Percentiles rank a stretch among this genome's conserved stretches.
Conservation (phyloP, 2,797 vertebrate genomes). For the Fratercula arctica region DNA sequence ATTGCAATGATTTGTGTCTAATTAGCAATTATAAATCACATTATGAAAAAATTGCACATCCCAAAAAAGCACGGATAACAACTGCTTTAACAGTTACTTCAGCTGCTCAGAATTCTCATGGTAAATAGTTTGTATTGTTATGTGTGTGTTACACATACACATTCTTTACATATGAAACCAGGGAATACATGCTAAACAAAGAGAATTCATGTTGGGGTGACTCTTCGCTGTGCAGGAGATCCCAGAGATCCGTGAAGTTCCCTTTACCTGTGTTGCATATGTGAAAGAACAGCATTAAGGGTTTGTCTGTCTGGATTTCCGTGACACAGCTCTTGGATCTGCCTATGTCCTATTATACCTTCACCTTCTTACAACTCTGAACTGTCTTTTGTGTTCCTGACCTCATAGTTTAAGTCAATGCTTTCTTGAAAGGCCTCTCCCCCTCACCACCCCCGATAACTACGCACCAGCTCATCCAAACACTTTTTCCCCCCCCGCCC, state of each 20-base stretch:
- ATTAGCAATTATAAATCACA: not conserved
- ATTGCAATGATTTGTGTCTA: not conserved
- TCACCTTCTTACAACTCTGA: not conserved
- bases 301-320: not conserved
- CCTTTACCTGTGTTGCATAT: not conserved
- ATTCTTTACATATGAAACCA: not conserved
- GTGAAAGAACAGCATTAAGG: not conserved
- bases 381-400: not conserved
- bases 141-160: not conserved
- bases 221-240: not conserved
- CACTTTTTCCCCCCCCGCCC: not conserved
- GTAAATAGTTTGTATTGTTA: not conserved
- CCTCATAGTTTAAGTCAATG: not conserved
- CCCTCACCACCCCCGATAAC: fast-evolving
- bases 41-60: not conserved
- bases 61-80: not conserved
- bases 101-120: not conserved
- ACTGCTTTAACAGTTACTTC: not conserved
- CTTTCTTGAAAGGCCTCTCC: not conserved
- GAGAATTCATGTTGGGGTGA: not conserved
- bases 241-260: not conserved
- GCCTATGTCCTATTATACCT: not conserved
- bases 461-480: not conserved
- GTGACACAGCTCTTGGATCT: not conserved
- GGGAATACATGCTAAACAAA: not conserved